A percentile compares a stretch with the other conserved stretches of the same genome.
phyloP scores from a whole-genome alignment of 92 coral and sea anemone genomes.

The Epizoanthus fatuus region DNA sequence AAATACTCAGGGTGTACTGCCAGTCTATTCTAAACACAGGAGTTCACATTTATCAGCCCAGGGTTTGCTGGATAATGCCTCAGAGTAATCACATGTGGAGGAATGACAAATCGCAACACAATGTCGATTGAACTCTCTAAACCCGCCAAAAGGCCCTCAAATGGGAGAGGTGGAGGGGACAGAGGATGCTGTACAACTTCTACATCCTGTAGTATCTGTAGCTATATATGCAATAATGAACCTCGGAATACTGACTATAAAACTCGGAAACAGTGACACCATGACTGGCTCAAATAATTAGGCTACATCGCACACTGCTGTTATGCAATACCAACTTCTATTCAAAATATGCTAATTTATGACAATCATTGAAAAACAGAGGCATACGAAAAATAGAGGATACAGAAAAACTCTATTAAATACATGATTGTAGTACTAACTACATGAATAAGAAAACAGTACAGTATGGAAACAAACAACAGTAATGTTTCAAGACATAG shows the following conservation, averaged over 20 bases:
- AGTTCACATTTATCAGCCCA: neutral
- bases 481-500: too few relatives aligned
- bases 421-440: too few relatives aligned
- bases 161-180: neutral
- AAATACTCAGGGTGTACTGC: neutral
- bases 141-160: neutral
- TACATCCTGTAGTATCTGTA: neutral
- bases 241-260: neutral
- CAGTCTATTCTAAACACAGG: slow-evolving; percentile 14
- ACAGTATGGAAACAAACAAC: too few relatives aligned
- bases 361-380: neutral
- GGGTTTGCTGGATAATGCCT: neutral
- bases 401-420: neutral
- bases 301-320: neutral
- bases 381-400: neutral
- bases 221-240: neutral
- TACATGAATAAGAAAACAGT: too few relatives aligned
- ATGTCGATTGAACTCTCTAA: neutral
- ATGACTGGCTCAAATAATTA: neutral
- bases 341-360: slow-evolving; percentile 1
- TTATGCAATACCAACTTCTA: neutral
- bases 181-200: neutral
- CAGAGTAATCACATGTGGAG: neutral
- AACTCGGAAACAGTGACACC: neutral
- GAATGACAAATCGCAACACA: neutral